These are phyloP conservation scores for Dasypus novemcinctus DNA, from an alignment of 2,113 vertebrate species.

Conservation along the genomic window DNA sequence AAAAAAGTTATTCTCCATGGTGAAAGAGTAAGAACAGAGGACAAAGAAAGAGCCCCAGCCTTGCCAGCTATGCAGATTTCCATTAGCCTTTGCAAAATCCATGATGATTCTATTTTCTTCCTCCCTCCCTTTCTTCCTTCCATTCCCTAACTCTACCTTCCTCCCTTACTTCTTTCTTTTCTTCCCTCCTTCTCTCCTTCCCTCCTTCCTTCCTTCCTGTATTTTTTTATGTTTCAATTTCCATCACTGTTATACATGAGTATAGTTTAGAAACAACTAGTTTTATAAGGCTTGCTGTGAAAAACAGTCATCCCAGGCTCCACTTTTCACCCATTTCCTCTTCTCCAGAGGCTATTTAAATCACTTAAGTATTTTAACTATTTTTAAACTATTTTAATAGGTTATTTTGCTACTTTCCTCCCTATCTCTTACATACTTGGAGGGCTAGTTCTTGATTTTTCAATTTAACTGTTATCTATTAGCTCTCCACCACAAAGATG, in stretches of 20 bases:
- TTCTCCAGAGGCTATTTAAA: background rate
- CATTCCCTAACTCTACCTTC: background rate
- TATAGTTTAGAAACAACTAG: background rate
- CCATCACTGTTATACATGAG: background rate
- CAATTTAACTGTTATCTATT: background rate
- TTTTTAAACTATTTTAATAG: too few species aligned
- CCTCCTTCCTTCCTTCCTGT: background rate
- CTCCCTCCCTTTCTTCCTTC: background rate
- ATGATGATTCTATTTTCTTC: background rate
- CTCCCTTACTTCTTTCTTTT: background rate
- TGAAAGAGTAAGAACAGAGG: background rate
- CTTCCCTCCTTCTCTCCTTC: background rate
- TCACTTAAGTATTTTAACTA: background rate
- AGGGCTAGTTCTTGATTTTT: background rate
- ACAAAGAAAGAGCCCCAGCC: background rate
- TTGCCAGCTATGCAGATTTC: accelerated
- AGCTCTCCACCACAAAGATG: background rate
- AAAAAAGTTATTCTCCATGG: background rate
- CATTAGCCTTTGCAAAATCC: background rate
- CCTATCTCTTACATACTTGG: background rate
- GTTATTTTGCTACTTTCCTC: background rate
- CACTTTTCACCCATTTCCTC: background rate
- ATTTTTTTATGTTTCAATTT: background rate
- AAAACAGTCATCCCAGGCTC: background rate
- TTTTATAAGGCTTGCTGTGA: background rate